A percentile compares a stretch with the other conserved stretches of the same genome.
Conservation (phyloP, 1,140 invertebrate genomes). For the Drosophila aff. region DNA sequence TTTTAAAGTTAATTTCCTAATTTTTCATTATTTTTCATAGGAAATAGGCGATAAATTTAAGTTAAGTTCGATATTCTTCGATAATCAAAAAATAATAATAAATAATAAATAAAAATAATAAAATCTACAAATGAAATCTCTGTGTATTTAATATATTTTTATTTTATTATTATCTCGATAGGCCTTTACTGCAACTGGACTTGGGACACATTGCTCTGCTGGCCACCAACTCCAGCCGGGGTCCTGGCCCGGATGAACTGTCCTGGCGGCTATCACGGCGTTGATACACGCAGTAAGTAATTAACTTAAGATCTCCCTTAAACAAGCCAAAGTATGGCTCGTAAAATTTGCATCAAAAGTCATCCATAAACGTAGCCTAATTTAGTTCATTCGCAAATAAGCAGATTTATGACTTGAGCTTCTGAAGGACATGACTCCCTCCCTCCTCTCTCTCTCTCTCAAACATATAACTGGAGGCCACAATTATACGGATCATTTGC, state of each 20-base stretch:
- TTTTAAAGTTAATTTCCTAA: no score
- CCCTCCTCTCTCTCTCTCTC: no score
- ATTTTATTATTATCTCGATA: no score
- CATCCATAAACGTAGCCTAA: background rate
- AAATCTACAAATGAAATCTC: no score
- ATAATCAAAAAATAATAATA: no score
- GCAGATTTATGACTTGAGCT: background rate
- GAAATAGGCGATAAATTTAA: no score
- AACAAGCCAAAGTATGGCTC: background rate
- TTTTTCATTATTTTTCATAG: no score
- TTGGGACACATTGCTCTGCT: slow-evolving; percentile 91
- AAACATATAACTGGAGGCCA: slow-evolving; percentile 8
- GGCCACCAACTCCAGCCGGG: slow-evolving; percentile 90
- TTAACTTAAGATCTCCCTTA: background rate
- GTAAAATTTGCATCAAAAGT: background rate
- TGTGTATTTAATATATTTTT: background rate
- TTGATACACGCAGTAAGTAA: slow-evolving; percentile 90
- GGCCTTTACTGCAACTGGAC: slow-evolving; percentile 88
- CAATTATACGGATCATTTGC: slow-evolving; percentile 39
- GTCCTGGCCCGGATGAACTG: slow-evolving; percentile 88
- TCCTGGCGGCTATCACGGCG: slow-evolving; percentile 88
- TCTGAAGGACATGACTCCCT: background rate
- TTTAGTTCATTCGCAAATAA: background rate
- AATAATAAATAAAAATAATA: no score
- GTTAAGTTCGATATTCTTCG: no score